Conservation (phyloP, 2,888 invertebrate species). For the Endomychus coccineus region DNA sequence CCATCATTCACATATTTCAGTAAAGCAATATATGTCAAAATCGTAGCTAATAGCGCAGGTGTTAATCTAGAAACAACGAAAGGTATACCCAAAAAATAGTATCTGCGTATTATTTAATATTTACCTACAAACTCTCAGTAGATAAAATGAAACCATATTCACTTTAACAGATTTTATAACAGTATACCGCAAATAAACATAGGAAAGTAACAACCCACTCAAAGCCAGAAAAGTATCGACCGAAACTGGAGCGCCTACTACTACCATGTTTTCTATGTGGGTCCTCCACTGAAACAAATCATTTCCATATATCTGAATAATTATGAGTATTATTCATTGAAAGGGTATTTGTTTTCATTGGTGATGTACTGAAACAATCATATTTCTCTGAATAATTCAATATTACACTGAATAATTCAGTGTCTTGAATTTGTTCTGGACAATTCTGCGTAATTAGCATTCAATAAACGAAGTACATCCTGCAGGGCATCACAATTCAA, state of each 20-base stretch:
- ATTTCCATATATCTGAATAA: too few species aligned
- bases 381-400: too few species aligned
- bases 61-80: conserved; percentile 36
- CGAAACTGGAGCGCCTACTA: conserved; percentile 45
- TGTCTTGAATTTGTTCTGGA: too few species aligned
- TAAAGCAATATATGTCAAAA: conserved; percentile 8
- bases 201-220: conserved; percentile 51
- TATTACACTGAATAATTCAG: too few species aligned
- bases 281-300: conserved; percentile 37
- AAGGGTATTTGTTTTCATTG: too few species aligned
- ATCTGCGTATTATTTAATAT: not conserved
- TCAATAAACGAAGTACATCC: too few species aligned
- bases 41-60: conserved; percentile 19
- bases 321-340: too few species aligned
- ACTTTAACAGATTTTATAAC: conserved; percentile 29
- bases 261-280: conserved; percentile 16
- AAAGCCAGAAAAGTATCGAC: conserved; percentile 57
- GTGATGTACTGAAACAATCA: too few species aligned
- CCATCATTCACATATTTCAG: conserved; percentile 11
- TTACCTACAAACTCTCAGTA: conserved; percentile 21
- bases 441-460: too few species aligned
- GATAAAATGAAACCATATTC: conserved; percentile 34
- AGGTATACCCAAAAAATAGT: not conserved
- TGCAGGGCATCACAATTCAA: too few species aligned
- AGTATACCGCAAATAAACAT: conserved; percentile 32